Percentiles rank a stretch among this genome's conserved stretches.
Conservation (phyloP, 2,797 vertebrate genomes). For the Eulemur coronatus region DNA sequence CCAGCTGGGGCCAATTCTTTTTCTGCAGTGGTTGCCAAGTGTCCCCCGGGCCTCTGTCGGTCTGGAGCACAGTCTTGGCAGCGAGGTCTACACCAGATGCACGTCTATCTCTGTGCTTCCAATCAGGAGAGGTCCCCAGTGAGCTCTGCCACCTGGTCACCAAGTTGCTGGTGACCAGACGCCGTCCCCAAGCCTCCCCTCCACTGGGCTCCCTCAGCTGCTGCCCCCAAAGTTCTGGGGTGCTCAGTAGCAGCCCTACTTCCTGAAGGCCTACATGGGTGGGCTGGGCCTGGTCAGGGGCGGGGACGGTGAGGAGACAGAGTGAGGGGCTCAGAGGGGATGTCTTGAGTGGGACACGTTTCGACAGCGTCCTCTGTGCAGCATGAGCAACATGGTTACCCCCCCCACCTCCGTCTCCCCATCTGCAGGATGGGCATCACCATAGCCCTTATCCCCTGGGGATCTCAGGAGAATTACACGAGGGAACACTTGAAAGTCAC, state of each 20-base stretch:
- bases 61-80: not conserved
- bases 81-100: too few species aligned
- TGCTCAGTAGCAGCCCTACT: not conserved
- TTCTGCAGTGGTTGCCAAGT: not conserved
- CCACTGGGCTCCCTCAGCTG: not conserved
- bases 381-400: fast-evolving
- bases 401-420: not conserved
- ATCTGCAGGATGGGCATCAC: not conserved
- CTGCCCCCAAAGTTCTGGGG: not conserved
- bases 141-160: not conserved
- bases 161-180: not conserved
- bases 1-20: not conserved
- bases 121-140: not conserved
- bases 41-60: not conserved
- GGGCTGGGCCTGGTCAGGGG: not conserved
- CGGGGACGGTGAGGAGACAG: not conserved
- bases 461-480: not conserved
- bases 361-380: fast-evolving
- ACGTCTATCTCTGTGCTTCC: not conserved
- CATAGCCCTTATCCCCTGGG: not conserved
- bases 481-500: fast-evolving
- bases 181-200: not conserved
- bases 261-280: not conserved
- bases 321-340: not conserved
- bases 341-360: fast-evolving